Evolutionary conservation across 1,140 invertebrate species (phyloP).

Genomic region (Diploscapter pachys): DNA sequence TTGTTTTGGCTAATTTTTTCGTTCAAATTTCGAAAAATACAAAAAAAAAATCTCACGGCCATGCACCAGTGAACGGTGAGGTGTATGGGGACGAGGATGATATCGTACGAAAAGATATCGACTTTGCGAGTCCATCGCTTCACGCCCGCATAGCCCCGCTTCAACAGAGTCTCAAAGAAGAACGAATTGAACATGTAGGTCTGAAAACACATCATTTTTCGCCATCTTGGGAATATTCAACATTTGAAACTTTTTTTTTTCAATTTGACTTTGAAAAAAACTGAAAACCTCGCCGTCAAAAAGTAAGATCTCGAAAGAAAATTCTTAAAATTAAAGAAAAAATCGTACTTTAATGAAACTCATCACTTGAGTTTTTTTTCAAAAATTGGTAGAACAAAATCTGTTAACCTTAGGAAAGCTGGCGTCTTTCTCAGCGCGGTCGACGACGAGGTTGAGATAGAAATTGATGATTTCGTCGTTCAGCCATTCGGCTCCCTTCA

Average conservation of each 20-base stretch:
- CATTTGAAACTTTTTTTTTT: too few species aligned
- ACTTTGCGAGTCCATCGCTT: conserved; percentile 84
- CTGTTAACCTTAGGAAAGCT: conserved; percentile 44
- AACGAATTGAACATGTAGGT: conserved; percentile 88
- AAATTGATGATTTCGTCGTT: conserved; percentile 96
- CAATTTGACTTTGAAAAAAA: too few species aligned
- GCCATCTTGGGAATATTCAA: too few species aligned
- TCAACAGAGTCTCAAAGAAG: conserved; percentile 82
- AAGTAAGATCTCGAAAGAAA: too few species aligned
- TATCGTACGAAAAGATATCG: conserved; percentile 79
- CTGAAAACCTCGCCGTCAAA: too few species aligned
- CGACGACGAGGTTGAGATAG: conserved; percentile 81
- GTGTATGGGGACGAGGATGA: conserved; percentile 85
- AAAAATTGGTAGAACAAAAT: too few species aligned
- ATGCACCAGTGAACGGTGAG: conserved; percentile 94
- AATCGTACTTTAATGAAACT: too few species aligned
- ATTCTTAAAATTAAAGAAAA: too few species aligned
- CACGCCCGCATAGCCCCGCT: conserved; percentile 71
- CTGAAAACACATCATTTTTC: conserved; percentile 62
- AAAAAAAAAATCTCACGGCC: conserved; percentile 63
- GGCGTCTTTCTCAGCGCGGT: conserved; percentile 66
- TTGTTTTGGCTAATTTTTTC: too few species aligned
- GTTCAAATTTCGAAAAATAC: not conserved
- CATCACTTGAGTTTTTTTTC: too few species aligned
- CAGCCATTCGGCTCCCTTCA: conserved; percentile 80